Conservation (phyloP, 2,113 vertebrate species). For the Bucco capensis region DNA sequence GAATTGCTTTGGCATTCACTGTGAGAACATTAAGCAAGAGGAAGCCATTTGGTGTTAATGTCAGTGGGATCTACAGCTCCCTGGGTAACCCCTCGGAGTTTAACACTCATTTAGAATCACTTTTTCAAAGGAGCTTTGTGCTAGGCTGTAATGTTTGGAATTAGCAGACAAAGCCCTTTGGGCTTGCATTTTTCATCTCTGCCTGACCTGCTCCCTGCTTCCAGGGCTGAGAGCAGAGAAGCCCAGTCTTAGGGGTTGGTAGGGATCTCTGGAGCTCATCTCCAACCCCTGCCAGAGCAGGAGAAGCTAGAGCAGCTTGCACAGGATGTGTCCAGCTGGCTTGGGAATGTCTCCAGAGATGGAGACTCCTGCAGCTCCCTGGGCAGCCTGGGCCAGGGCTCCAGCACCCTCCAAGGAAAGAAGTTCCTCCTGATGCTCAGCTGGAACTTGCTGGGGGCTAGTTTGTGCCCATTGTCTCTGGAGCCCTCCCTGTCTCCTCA, state of each 20-base stretch:
- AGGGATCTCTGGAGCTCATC: too few species aligned
- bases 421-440: too few species aligned
- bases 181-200: background rate
- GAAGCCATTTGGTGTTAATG: slow-evolving; percentile 67
- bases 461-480: too few species aligned
- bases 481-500: background rate
- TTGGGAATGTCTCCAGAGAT: too few species aligned
- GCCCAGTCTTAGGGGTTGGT: too few species aligned
- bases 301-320: too few species aligned
- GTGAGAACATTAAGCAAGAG: slow-evolving; percentile 61
- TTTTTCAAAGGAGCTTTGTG: slow-evolving; percentile 13
- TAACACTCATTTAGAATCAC: slow-evolving; percentile 35
- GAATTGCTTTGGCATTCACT: slow-evolving; percentile 65
- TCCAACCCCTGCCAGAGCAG: too few species aligned
- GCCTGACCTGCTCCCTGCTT: background rate
- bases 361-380: too few species aligned
- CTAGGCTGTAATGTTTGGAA: background rate
- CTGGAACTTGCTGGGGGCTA: too few species aligned
- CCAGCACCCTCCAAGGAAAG: too few species aligned
- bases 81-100: slow-evolving; percentile 35
- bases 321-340: too few species aligned
- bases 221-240: background rate
- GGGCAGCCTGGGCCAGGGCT: too few species aligned
- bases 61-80: slow-evolving; percentile 55
- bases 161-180: background rate